Percentiles rank a stretch among this genome's conserved stretches.
These are phyloP conservation scores for Pantherophis guttatus DNA, from an alignment of 2,113 vertebrate species.

Conservation along the genomic window DNA sequence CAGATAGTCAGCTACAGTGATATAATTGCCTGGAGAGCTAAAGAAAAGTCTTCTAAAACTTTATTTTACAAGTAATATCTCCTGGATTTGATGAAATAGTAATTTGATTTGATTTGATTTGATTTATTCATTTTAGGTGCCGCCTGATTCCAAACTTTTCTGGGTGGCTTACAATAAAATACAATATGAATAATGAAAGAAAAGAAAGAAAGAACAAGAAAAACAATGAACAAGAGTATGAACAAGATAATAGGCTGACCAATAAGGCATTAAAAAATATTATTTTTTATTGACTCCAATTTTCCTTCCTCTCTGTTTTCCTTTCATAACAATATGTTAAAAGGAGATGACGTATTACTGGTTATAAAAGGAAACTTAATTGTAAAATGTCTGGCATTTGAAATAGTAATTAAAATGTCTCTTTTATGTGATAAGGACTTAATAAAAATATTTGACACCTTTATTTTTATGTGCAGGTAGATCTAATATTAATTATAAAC, in stretches of 20 bases:
- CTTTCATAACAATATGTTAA: slow-evolving; percentile 10
- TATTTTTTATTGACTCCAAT: not conserved
- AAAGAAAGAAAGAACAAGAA: not conserved
- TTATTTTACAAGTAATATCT: not conserved
- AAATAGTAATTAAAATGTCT: not conserved
- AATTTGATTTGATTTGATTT: not conserved
- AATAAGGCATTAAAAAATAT: not conserved
- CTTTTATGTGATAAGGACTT: not conserved
- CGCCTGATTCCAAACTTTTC: not conserved
- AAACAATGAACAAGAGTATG: not conserved
- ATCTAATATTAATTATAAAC: not conserved
- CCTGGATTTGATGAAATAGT: not conserved
- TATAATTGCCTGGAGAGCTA: not conserved
- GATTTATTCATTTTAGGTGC: not conserved
- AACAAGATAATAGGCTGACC: not conserved
- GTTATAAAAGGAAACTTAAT: not conserved
- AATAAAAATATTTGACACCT: not conserved
- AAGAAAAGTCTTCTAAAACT: not conserved
- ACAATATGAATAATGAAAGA: not conserved
- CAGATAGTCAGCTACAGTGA: not conserved
- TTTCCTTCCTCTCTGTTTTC: not conserved
- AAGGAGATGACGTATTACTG: not conserved
- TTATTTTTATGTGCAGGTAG: not conserved
- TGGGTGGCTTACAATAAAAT: not conserved
- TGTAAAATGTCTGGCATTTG: not conserved